A percentile compares a stretch with the other conserved stretches of the same genome.
phyloP scores from a whole-genome alignment of 2,797 vertebrate genomes.

The Sciaenops ocellatus region DNA sequence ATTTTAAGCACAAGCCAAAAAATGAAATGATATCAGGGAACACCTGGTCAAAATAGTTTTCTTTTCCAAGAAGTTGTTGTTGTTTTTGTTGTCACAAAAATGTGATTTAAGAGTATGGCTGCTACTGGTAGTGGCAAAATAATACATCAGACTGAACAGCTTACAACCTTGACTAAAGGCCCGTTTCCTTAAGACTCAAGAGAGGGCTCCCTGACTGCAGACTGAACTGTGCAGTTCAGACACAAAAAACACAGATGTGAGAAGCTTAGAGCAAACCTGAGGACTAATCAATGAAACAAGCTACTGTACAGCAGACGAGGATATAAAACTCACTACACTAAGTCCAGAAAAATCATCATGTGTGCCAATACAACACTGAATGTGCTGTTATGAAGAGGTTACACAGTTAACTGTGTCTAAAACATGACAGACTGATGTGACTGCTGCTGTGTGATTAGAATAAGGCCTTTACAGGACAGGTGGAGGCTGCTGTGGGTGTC shows the following conservation, averaged over 20 bases:
- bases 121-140: not conserved
- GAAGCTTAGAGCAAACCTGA: not conserved
- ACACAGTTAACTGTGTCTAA: not conserved
- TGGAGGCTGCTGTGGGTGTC: not conserved
- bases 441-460: not conserved
- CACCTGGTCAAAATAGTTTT: not conserved
- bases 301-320: not conserved
- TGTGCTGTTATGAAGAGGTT: not conserved
- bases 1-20: not conserved
- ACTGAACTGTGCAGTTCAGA: conserved; percentile 2
- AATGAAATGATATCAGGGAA: not conserved
- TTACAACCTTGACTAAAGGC: not conserved
- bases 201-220: not conserved
- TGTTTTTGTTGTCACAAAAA: no score
- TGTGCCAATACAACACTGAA: not conserved
- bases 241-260: not conserved
- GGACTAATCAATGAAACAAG: not conserved
- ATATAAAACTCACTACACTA: not conserved
- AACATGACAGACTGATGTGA: not conserved
- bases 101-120: not conserved
- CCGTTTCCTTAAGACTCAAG: not conserved
- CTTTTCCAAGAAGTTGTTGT: not conserved
- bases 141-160: not conserved
- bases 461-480: not conserved
- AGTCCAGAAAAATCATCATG: not conserved